phyloP scores from a whole-genome alignment of 2,797 vertebrate genomes.

The Fratercula arctica region DNA sequence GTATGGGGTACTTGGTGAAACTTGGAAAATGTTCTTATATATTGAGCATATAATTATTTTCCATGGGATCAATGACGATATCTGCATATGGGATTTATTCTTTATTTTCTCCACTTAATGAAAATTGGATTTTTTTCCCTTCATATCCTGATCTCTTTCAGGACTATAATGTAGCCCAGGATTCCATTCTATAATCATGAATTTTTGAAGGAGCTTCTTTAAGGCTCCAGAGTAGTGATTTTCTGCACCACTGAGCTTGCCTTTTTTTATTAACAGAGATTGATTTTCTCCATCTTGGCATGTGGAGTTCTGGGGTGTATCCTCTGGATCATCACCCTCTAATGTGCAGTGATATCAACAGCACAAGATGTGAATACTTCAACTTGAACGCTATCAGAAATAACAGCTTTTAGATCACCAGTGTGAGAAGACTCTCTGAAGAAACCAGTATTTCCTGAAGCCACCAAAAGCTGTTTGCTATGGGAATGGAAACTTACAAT shows the following conservation, averaged over 20 bases:
- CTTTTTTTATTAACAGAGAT: conserved; percentile 53
- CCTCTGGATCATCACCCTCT: background rate
- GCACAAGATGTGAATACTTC: conserved; percentile 14
- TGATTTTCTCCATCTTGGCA: conserved; percentile 50
- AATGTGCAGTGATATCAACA: background rate
- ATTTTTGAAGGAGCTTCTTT: conserved; percentile 58
- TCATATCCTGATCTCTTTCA: conserved; percentile 18
- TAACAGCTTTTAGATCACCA: background rate
- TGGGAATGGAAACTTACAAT: background rate
- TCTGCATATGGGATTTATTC: background rate
- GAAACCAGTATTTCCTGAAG: background rate
- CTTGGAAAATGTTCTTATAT: background rate
- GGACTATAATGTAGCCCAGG: conserved; percentile 4
- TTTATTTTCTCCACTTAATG: conserved; percentile 31
- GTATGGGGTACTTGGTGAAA: background rate
- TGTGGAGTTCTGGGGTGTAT: conserved; percentile 7
- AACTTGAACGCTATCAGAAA: background rate
- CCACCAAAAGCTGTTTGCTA: background rate
- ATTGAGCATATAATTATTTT: background rate
- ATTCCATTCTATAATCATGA: conserved; percentile 47
- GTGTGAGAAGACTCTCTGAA: background rate
- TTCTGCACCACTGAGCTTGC: conserved; percentile 38
- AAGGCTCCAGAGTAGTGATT: conserved; percentile 51
- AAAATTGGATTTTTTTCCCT: conserved; percentile 22
- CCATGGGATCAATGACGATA: background rate